Evolutionary conservation across 2,797 vertebrate species (phyloP).

Genomic region (Spinus olivaceus): DNA sequence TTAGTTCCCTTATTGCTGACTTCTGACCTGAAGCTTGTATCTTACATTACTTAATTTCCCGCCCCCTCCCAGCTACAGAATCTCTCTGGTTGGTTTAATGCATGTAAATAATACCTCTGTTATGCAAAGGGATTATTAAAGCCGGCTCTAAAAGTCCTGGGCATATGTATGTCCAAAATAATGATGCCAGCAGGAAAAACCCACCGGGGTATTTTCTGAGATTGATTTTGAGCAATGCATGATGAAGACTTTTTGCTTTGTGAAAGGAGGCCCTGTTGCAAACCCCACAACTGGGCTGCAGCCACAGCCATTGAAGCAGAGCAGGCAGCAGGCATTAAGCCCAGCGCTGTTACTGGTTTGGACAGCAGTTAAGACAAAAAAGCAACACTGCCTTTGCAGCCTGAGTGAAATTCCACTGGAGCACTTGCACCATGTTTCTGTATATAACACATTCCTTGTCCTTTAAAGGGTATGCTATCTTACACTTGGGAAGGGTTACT

Average conservation of each 20-base stretch:
- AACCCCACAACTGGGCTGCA: background rate
- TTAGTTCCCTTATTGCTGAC: background rate
- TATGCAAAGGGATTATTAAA: conserved; percentile 22
- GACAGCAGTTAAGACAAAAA: background rate
- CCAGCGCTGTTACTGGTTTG: background rate
- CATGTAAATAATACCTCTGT: background rate
- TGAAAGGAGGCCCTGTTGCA: background rate
- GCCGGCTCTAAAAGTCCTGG: background rate
- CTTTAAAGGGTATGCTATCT: conserved; percentile 70
- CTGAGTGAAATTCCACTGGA: conserved; percentile 52
- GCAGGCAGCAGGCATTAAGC: background rate
- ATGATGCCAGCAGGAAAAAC: background rate
- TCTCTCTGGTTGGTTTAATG: background rate
- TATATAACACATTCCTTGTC: conserved; percentile 68
- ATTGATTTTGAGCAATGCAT: background rate
- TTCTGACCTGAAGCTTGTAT: background rate
- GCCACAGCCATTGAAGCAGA: background rate
- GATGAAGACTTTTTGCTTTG: background rate
- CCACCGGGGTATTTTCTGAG: background rate
- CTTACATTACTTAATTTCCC: background rate
- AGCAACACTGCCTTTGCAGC: conserved; percentile 51
- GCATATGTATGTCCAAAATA: background rate
- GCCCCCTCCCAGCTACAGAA: background rate
- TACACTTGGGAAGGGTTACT: conserved; percentile 36
- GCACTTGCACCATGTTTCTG: conserved; percentile 35